A percentile compares a stretch with the other conserved stretches of the same genome.
Evolutionary conservation across 2,797 vertebrate genomes (phyloP).

Genomic region (Acanthis flammea): DNA sequence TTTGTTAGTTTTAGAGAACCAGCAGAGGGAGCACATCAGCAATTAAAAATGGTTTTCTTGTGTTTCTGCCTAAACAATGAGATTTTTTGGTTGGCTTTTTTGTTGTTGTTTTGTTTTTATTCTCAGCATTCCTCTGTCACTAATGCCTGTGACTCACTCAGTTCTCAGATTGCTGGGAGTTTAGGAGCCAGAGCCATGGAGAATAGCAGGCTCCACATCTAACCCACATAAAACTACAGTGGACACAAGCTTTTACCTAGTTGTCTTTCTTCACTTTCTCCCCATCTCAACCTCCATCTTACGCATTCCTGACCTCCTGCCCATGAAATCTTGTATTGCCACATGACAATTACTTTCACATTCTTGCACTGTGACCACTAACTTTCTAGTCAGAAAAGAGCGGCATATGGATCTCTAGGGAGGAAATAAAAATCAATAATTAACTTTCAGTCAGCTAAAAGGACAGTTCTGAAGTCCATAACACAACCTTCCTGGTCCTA

Average conservation of each 20-base stretch:
- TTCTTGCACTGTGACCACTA: constrained; percentile 11
- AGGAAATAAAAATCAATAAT: constrained; percentile 38
- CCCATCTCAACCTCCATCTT: neutral
- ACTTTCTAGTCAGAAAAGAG: constrained; percentile 22
- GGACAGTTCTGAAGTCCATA: constrained; percentile 25
- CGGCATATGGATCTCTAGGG: neutral
- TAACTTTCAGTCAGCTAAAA: constrained; percentile 18
- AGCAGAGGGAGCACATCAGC: constrained; percentile 69
- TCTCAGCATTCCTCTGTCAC: constrained; percentile 43
- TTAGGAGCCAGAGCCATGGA: neutral
- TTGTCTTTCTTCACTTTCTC: neutral
- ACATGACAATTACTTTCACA: neutral
- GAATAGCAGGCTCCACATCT: neutral
- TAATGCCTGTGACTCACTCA: constrained; percentile 20
- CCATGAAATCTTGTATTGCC: neutral
- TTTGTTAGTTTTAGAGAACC: constrained; percentile 18
- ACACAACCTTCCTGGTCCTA: neutral
- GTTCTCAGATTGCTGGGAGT: neutral
- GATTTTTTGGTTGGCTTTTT: neutral
- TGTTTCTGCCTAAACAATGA: constrained; percentile 46
- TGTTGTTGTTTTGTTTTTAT: constrained; percentile 46
- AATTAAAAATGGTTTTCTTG: constrained; percentile 48
- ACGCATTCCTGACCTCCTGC: neutral
- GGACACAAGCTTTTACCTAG: neutral
- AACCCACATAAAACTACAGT: neutral